Conservation (phyloP, 2,888 invertebrate species). For the Drosophila rubida region DNA sequence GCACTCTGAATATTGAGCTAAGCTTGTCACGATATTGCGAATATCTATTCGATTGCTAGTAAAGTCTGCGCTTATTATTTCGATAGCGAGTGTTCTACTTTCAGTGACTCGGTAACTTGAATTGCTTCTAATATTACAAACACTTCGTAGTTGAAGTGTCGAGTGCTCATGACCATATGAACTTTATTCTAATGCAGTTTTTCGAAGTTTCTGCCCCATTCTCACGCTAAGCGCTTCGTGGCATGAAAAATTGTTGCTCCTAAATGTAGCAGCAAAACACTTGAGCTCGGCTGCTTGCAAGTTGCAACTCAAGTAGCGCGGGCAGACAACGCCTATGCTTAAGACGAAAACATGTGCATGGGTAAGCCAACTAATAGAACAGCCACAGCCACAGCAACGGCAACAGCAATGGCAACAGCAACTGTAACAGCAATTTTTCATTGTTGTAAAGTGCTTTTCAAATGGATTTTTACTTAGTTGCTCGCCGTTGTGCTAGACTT, state of each 20-base stretch:
- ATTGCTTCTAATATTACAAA: background rate
- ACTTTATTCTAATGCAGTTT: constrained; percentile 41
- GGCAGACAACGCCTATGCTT: constrained; percentile 51
- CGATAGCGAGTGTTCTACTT: background rate
- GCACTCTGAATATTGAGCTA: background rate
- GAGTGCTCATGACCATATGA: constrained; percentile 31
- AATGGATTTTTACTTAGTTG: constrained; percentile 60
- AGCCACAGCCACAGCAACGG: constrained; percentile 8
- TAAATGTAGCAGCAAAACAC: constrained; percentile 35
- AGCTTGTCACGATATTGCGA: too few relatives aligned
- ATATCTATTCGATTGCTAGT: too few relatives aligned
- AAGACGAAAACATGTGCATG: constrained; percentile 28
- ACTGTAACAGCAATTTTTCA: constrained; percentile 45
- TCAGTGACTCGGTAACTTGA: background rate
- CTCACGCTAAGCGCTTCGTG: constrained; percentile 35
- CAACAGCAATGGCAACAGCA: background rate
- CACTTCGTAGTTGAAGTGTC: background rate
- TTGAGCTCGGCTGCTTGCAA: constrained; percentile 34
- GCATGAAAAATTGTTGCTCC: constrained; percentile 50
- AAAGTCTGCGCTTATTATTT: background rate
- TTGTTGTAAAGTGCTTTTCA: constrained; percentile 61
- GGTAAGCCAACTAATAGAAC: constrained; percentile 41
- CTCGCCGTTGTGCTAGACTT: constrained; percentile 3
- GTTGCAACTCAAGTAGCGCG: constrained; percentile 32
- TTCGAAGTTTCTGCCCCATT: constrained; percentile 17